Evolutionary conservation across 2,113 vertebrate genomes (phyloP).

Genomic region (Mesoclemmys tuberculata): DNA sequence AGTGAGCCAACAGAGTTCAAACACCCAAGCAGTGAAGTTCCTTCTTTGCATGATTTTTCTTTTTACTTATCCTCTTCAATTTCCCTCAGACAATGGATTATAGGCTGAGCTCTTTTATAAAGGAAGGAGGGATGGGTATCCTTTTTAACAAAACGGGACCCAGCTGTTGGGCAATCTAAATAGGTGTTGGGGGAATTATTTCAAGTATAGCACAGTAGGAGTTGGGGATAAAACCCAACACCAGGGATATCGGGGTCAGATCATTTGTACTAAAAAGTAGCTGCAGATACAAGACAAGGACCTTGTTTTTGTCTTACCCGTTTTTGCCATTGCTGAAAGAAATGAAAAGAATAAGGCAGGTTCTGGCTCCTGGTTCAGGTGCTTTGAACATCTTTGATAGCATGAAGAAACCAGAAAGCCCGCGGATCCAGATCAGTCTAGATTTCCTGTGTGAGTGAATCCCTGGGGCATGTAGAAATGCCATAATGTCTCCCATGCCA

Average conservation of each 20-base stretch:
- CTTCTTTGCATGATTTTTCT: neutral
- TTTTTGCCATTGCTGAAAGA: constrained; percentile 35
- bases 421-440: neutral
- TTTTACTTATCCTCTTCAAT: neutral
- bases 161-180: constrained; percentile 31
- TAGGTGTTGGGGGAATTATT: neutral
- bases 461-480: neutral
- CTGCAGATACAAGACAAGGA: neutral
- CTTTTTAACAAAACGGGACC: constrained; percentile 23
- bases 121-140: neutral
- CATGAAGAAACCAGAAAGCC: neutral
- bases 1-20: neutral
- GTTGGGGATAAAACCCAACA: neutral
- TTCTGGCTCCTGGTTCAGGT: constrained; percentile 27
- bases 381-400: constrained; percentile 47
- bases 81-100: neutral
- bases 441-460: neutral
- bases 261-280: neutral
- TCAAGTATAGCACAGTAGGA: constrained; percentile 42
- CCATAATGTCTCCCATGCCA: neutral
- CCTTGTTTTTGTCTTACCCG: neutral
- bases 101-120: neutral
- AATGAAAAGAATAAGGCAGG: constrained; percentile 42
- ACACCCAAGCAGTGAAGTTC: neutral
- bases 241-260: too few relatives aligned